Base-by-base conservation (phyloP, 2,888 invertebrate genomes). In the Atrina japonica region DNA sequence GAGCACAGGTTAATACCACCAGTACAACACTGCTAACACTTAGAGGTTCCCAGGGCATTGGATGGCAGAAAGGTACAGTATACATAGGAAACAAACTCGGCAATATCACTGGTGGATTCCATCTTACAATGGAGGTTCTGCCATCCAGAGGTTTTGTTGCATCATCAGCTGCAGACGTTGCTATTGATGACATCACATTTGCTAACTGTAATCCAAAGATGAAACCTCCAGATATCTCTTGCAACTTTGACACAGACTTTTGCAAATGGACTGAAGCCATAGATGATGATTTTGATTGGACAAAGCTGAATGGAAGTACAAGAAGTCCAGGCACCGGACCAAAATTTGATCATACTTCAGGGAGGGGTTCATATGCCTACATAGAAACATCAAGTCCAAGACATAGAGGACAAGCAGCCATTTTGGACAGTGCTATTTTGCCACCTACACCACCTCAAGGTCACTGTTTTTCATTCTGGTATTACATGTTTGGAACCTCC, bases 331-430 rank as follows among this genome's bases (percentile, higher is more conserved):
- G 80, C 11, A 89, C 89, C 21, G 89, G 89, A 18, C 90, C 90
- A 55, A 43, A 55, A 7, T 45, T 45, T 66, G 86, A 84, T 47
- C 86, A 86, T 69, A 83, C 86, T 21, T 77, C 81, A 29, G 76
- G 80, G 7, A 76, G 80, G 23, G 82, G 86, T 0, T 79, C 74
- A 18, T 88, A 86, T 71, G 75, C 84, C 41, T 88, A 84, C 70
- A 83, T 86, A 52, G 86, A 87, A 70, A 78, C 93, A 0, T 91
- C 92, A 3, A 92, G 91, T 75, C 93, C 93, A 0, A 88, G 93
- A 61, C 85, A 92, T 73, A 92, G 92, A 5, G 93, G 93, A 1
- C 93, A 93, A 80, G 88, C 89, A 47, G 93, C 93, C 0, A 88
- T 92, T 72, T 69, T 88, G 6, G 70, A 78, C n/a, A 84, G 81